Conservation (phyloP, 2,113 vertebrate species). For the Marmota flaviventris region DNA sequence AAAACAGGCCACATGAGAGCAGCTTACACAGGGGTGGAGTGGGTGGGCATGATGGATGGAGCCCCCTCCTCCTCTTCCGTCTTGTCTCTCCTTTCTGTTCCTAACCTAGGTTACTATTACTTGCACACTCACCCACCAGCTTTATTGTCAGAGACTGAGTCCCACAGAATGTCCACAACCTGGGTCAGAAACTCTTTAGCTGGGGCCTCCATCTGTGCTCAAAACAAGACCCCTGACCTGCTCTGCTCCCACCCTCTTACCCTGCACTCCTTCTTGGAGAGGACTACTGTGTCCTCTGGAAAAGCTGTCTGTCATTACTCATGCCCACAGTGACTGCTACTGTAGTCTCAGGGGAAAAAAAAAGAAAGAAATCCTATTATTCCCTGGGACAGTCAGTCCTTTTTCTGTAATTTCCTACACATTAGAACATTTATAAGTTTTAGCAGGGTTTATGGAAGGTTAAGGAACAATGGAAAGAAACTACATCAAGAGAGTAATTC, state of each 20-base stretch:
- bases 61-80: no score
- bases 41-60: neutral
- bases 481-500: neutral
- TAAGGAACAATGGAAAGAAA: neutral
- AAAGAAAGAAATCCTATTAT: neutral
- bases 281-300: neutral
- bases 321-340: neutral
- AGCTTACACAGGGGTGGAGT: no score
- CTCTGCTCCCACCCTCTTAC: fast-evolving
- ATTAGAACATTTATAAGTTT: neutral
- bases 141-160: neutral
- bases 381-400: no score
- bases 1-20: neutral
- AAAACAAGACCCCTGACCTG: neutral
- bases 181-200: neutral
- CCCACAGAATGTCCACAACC: neutral
- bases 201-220: neutral
- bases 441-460: neutral
- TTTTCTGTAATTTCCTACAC: neutral
- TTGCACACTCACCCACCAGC: neutral
- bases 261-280: neutral
- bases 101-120: neutral
- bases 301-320: neutral
- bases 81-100: no score
- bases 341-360: neutral